A percentile compares a stretch with the other conserved stretches of the same genome.
Evolutionary conservation across 2,888 invertebrate species (phyloP).

Genomic region (Andrena chrysosceles): DNA sequence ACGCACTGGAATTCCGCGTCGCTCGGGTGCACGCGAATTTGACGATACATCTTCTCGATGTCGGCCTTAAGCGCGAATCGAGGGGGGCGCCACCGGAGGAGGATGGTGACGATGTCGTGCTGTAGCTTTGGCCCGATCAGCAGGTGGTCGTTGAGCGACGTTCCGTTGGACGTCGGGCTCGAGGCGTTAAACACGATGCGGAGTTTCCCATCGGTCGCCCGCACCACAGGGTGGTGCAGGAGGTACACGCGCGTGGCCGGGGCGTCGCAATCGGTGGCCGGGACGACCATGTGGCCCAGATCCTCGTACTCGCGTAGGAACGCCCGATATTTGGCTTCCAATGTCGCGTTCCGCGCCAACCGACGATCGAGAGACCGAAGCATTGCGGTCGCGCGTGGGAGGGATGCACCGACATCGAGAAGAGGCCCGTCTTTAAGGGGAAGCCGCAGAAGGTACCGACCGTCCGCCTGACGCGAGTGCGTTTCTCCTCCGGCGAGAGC

Average conservation of each 20-base stretch:
- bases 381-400: not conserved
- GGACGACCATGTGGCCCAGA: too few relatives aligned
- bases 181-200: too few relatives aligned
- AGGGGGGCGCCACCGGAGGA: not conserved
- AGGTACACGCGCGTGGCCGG: not conserved
- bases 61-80: not conserved
- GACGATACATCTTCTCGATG: not conserved
- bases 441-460: not conserved
- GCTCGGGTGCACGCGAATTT: not conserved
- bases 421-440: too few relatives aligned
- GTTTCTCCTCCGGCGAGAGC: not conserved
- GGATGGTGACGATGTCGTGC: too few relatives aligned
- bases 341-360: not conserved
- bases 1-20: not conserved
- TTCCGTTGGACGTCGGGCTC: not conserved
- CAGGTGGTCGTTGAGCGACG: not conserved
- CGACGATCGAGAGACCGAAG: not conserved
- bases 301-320: too few relatives aligned
- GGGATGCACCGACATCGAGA: not conserved
- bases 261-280: not conserved
- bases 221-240: not conserved
- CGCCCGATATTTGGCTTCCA: too few relatives aligned
- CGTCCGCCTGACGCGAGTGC: not conserved
- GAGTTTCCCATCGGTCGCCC: too few relatives aligned
- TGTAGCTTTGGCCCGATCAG: not conserved